Percentiles rank a stretch among this genome's conserved stretches.
These are phyloP conservation scores for Nycticebus coucang DNA, from an alignment of 2,113 vertebrate genomes.

Conservation along the genomic window DNA sequence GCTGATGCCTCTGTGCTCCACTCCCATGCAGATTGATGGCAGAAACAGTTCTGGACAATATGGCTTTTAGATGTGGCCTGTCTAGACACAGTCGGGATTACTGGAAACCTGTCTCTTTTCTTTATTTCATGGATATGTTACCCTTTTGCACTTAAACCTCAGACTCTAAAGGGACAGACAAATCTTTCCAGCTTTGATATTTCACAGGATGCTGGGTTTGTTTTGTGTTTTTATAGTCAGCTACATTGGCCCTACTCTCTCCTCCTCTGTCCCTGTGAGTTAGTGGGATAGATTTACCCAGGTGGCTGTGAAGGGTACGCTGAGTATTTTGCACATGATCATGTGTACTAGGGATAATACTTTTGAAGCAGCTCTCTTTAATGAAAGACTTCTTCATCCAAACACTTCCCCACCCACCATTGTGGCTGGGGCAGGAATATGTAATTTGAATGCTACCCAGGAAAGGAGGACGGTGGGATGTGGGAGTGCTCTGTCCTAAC, in stretches of 20 bases:
- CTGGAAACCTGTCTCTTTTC: conserved; percentile 77
- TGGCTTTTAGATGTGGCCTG: conserved; percentile 72
- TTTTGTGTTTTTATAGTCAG: conserved; percentile 42
- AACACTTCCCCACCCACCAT: not conserved
- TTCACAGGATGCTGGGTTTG: conserved; percentile 47
- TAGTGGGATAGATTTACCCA: not conserved
- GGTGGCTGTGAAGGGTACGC: not conserved
- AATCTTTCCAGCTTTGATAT: conserved; percentile 70
- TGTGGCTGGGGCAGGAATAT: not conserved
- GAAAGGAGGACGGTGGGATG: not conserved
- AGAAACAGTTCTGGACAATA: conserved; percentile 58
- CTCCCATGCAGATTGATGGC: conserved; percentile 70
- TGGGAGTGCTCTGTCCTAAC: not conserved
- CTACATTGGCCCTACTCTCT: not conserved
- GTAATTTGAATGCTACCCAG: not conserved
- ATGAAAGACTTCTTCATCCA: not conserved
- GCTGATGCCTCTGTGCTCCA: conserved; percentile 55
- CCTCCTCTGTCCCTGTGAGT: not conserved
- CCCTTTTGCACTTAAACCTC: conserved; percentile 71
- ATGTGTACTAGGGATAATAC: not conserved
- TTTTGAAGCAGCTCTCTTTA: not conserved
- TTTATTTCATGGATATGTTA: conserved; percentile 75
- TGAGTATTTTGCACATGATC: not conserved
- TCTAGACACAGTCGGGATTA: conserved; percentile 76
- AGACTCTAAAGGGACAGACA: conserved; percentile 63